These are phyloP conservation scores for Torymus texanus DNA, from an alignment of 2,888 invertebrate genomes.

Conservation along the genomic window DNA sequence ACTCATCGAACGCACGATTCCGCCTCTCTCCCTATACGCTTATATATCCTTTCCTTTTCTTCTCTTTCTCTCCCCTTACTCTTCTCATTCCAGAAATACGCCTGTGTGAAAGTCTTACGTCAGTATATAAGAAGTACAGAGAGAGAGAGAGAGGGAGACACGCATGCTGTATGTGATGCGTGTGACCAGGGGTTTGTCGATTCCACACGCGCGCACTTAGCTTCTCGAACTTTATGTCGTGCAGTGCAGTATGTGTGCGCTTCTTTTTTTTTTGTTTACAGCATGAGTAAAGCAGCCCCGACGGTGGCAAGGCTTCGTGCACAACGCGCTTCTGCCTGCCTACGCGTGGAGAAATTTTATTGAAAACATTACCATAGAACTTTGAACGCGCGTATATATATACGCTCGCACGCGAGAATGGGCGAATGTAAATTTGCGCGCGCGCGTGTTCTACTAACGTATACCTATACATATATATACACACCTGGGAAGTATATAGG, in stretches of 20 bases:
- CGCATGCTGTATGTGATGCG: neutral
- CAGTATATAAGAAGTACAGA: neutral
- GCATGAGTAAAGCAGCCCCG: no score
- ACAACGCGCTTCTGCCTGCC: no score
- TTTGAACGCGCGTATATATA: neutral
- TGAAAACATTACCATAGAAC: conserved; percentile 18
- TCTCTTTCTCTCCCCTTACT: neutral
- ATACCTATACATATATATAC: neutral
- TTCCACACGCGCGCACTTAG: conserved; percentile 13
- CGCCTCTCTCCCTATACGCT: neutral
- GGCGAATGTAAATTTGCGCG: conserved; percentile 18
- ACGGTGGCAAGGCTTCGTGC: no score
- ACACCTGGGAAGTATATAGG: no score
- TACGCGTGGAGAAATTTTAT: conserved; percentile 27
- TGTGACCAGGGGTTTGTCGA: neutral
- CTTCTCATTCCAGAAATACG: neutral
- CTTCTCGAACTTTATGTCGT: conserved; percentile 16
- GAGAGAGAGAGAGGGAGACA: no score
- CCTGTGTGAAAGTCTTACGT: neutral
- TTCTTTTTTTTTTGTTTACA: no score
- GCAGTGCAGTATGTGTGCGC: neutral
- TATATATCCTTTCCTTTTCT: neutral
- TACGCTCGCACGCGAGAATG: neutral
- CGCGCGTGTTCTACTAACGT: neutral
- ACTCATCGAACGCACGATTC: conserved; percentile 12